Conservation (phyloP, 2,888 invertebrate genomes). For the Mythimna ferrago region DNA sequence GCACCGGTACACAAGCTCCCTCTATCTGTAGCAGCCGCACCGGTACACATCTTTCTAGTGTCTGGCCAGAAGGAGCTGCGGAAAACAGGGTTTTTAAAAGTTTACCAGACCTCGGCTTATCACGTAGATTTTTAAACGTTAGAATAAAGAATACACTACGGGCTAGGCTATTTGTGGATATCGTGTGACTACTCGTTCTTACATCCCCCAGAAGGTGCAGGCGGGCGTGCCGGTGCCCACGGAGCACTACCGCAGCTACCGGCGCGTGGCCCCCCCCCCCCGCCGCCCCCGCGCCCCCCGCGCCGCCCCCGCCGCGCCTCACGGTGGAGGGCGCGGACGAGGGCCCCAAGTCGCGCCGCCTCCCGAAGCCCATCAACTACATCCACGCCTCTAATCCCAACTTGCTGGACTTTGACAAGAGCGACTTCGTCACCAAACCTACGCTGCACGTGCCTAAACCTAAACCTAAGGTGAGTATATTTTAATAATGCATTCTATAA, state of each 20-base stretch:
- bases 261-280: slow-evolving; percentile 91
- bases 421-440: slow-evolving; percentile 78
- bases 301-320: slow-evolving; percentile 91
- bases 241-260: slow-evolving; percentile 93
- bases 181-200: not conserved
- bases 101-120: too few species aligned
- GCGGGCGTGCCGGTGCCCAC: slow-evolving; percentile 93
- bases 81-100: too few species aligned
- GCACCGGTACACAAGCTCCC: too few species aligned
- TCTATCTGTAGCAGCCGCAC: too few species aligned
- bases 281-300: slow-evolving; percentile 67
- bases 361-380: slow-evolving; percentile 91
- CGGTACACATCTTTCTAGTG: too few species aligned
- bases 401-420: slow-evolving; percentile 92
- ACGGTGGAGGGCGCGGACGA: slow-evolving; percentile 57
- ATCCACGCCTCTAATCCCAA: slow-evolving; percentile 94
- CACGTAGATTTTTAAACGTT: too few species aligned
- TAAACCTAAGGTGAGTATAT: slow-evolving; percentile 62
- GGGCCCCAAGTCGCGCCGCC: slow-evolving; percentile 58
- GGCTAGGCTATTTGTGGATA: too few species aligned
- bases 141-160: too few species aligned
- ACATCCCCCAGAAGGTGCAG: slow-evolving; percentile 73
- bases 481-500: not conserved
- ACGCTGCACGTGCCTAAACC: slow-evolving; percentile 76
- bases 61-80: too few species aligned